Conservation (phyloP, 2,113 vertebrate species). For the Micronycteris hirsuta region DNA sequence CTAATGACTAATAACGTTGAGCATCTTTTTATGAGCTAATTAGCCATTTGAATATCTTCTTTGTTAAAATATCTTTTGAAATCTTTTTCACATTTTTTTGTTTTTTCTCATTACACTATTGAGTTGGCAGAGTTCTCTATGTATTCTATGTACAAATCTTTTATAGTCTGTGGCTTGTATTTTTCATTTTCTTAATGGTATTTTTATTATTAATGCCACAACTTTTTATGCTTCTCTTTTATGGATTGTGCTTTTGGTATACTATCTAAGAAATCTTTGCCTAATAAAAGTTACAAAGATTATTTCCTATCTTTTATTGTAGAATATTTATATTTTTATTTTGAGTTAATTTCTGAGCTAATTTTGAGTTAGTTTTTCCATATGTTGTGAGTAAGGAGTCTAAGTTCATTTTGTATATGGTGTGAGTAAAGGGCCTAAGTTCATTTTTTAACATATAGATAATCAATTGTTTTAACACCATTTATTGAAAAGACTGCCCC, state of each 20-base stretch:
- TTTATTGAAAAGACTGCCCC: neutral
- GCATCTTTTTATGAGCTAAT: conserved; percentile 48
- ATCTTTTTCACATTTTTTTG: neutral
- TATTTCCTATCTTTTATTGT: neutral
- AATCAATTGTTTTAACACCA: neutral
- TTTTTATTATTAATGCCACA: neutral
- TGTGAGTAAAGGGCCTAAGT: neutral
- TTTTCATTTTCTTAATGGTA: neutral
- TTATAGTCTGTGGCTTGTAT: neutral
- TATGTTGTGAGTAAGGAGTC: neutral
- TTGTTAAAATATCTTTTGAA: conserved; percentile 51
- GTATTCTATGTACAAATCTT: neutral
- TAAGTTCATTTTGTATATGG: neutral
- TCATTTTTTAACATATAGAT: neutral
- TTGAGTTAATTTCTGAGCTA: neutral
- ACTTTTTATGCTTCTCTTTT: neutral
- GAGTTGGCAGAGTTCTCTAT: neutral
- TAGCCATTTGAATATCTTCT: conserved; percentile 56
- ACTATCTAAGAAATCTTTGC: neutral
- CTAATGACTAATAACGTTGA: conserved; percentile 44
- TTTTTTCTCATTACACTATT: neutral
- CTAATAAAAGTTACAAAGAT: neutral
- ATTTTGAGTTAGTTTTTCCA: neutral
- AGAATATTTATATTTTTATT: neutral
- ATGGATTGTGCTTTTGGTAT: neutral